A percentile compares a stretch with the other conserved stretches of the same genome.
Conservation (phyloP, 2,797 vertebrate species). For the Zenarchopterus dispar region DNA sequence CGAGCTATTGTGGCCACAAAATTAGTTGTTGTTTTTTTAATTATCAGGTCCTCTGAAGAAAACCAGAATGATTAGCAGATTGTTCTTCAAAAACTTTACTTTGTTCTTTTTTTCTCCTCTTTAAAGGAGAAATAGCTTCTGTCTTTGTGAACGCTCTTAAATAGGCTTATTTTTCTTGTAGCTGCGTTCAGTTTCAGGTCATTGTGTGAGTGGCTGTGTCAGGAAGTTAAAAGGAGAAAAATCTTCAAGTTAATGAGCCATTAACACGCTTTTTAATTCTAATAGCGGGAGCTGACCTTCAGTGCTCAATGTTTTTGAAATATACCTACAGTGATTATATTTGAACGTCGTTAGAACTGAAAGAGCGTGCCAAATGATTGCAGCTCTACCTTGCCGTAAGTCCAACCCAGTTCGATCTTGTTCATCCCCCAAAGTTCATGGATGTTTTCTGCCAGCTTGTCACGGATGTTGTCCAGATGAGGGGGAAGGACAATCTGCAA, state of each 20-base stretch:
- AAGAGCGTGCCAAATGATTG: not conserved
- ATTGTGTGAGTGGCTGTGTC: not conserved
- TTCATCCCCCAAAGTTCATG: slow-evolving; percentile 99
- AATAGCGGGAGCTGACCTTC: slow-evolving; percentile 8
- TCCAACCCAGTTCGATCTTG: slow-evolving; percentile 99
- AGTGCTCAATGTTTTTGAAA: not conserved
- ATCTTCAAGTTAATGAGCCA: slow-evolving; percentile 21
- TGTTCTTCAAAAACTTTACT: not conserved
- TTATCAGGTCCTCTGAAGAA: no score
- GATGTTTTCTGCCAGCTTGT: slow-evolving; percentile 98
- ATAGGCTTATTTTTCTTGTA: not conserved
- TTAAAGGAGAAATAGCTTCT: not conserved
- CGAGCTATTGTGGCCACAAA: no score
- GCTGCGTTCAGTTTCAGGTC: not conserved
- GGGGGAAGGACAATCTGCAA: slow-evolving; percentile 91
- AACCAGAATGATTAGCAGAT: no score
- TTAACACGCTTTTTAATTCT: slow-evolving; percentile 11
- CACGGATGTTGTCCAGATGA: slow-evolving; percentile 95
- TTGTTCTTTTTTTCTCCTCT: not conserved
- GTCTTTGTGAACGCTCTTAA: not conserved
- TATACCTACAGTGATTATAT: slow-evolving; percentile 3
- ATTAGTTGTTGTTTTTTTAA: no score
- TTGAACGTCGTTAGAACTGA: not conserved
- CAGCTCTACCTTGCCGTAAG: slow-evolving; percentile 91
- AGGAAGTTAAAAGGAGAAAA: not conserved